Evolutionary conservation across 2,888 invertebrate species (phyloP).

Genomic region (Epiblema foenella): DNA sequence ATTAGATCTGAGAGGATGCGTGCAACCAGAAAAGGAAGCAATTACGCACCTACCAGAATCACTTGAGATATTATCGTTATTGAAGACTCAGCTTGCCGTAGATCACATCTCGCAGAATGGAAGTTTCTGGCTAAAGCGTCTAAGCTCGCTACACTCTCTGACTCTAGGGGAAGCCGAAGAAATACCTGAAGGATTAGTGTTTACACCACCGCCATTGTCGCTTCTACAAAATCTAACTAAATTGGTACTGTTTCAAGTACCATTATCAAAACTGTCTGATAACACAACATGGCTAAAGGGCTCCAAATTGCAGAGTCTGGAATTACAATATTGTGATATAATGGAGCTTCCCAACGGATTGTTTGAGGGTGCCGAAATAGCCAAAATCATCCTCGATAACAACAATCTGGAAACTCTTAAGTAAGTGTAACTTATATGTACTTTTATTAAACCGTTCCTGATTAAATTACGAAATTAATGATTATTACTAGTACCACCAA

Average conservation of each 20-base stretch:
- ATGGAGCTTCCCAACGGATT: background rate
- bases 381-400: background rate
- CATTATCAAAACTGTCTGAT: background rate
- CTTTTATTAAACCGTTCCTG: background rate
- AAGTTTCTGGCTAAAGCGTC: conserved; percentile 8
- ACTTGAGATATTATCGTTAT: conserved; percentile 5
- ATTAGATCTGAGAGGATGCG: background rate
- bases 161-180: background rate
- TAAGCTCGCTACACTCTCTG: conserved; percentile 13
- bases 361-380: conserved; percentile 1
- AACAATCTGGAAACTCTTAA: background rate
- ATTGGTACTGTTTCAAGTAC: background rate
- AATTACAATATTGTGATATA: background rate
- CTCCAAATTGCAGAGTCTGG: background rate
- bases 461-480: no score
- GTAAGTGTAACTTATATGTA: conserved; percentile 17
- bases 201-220: background rate
- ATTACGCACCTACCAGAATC: conserved; percentile 1
- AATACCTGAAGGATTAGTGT: background rate
- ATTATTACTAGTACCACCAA: no score
- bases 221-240: background rate
- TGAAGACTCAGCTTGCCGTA: background rate
- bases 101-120: background rate
- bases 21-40: conserved; percentile 2
- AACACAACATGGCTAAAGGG: background rate